Evolutionary conservation across 2,113 vertebrate species (phyloP), one percentile per base, ranked within the genome.

Genomic region (Merops nubicus): DNA sequence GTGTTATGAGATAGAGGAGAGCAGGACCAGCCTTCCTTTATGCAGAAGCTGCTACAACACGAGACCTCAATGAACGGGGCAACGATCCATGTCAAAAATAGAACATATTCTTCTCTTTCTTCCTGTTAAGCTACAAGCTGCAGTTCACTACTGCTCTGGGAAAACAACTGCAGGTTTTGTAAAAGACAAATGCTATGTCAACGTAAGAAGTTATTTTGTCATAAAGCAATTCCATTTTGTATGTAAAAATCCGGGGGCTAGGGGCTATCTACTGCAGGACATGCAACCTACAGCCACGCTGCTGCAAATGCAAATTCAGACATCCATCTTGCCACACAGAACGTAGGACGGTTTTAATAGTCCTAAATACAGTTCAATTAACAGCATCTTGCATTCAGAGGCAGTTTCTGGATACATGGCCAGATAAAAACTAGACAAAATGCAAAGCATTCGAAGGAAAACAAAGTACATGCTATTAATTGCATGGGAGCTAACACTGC

Each of bases 401-500:
- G 56, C 69, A 62, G 70, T 50, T 79, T 82, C 75, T 85, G 70
- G 78, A 85, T 88, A 90, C 8, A 11, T 1, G 78, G 87, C 43
- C 88, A 86, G 79, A 90, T 83, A 85, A 91, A 93, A 96, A 90
- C 59, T 83, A 70, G 34, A 88, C 38, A 80, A 96, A 95, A 95
- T 5, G 72, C 54, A 86, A 83, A 93, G 75, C 56, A 54, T 70
- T 90, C 54, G 22, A 77, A 91, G 34, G 63, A 93, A 94, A 96
- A 96, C 67, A 77, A 95, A 94, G 88, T 93, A 79, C 77, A 75
- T 0, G 1, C 34, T 92, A 96, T 93, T 92, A 96, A 96, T 59
- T 80, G 85, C 83, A 73, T n/a, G 70, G 89, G 87, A 93, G 79
- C 92, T 78, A 88, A 85, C 92, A 72, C 43, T 80, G 79, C 82